Base-by-base conservation (phyloP, 1,140 invertebrate species). In the Monochamus saltuarius region DNA sequence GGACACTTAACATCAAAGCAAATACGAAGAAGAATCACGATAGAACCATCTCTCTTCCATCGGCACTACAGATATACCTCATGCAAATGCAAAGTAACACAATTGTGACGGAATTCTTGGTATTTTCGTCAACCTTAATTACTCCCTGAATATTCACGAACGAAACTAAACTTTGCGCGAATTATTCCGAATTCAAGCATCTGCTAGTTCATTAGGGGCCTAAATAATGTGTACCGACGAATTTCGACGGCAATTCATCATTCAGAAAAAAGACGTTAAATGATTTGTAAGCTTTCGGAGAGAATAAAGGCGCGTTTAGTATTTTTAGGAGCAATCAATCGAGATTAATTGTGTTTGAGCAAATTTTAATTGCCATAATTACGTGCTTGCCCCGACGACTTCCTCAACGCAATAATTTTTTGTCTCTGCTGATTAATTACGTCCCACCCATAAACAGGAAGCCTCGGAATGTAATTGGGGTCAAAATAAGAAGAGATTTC, bases 61-160 rank as follows among this genome's bases (percentile, higher is more conserved):
- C 22, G 34, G 35, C 34, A 35, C 34, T 36, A 51, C 22, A 36
- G 36, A 51, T 14, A 36, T 11, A 10, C 29, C 29, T 29, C 29
- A 37, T 36, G 49, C 35, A 51, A 51, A 51, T 51, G 29, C 35
- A 51, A 36, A 36, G 49, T 51, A 37, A 37, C 34, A 51, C 49
- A 51, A 51, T 51, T 51, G 49, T 51, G 49, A 51, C 37, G 49
- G 14, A 51, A 16, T 29, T 51, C 35, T 37, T 36, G 13, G 49
- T 13, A 17, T 11, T 29, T 29, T 29, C 22, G 22, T 36, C 49
- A 37, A 36, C 35, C 29, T 36, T 51, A 36, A 51, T 51, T 8
- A 51, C 37, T 37, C 29, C 9, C 34, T 51, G 49, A 51, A 51
- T 51, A 51, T 51, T 51, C 49, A 51, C n/a, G 49, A 13, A 51